Conservation (phyloP, 2,888 invertebrate species). For the Zygaena filipendulae region DNA sequence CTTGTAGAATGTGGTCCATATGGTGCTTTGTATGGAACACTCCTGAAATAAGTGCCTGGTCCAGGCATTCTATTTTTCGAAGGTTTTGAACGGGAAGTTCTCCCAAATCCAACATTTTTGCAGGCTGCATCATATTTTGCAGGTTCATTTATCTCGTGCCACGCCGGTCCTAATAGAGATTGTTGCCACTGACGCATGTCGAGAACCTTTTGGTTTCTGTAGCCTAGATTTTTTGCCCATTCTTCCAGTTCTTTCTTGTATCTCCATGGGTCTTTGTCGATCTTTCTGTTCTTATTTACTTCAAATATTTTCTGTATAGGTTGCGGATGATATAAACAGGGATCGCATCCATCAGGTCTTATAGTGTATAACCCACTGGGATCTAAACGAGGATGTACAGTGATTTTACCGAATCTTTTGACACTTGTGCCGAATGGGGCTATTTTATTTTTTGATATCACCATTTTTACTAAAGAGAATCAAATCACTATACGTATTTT, state of each 20-base stretch:
- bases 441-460: slow-evolving; percentile 7
- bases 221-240: slow-evolving; percentile 49
- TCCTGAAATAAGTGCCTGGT: slow-evolving; percentile 45
- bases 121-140: slow-evolving; percentile 30
- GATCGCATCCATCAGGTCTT: slow-evolving; percentile 35
- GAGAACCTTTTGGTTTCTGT: slow-evolving; percentile 43
- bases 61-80: slow-evolving; percentile 27
- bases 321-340: slow-evolving; percentile 38
- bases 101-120: slow-evolving; percentile 42
- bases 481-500: too few species aligned
- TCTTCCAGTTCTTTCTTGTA: slow-evolving; percentile 47
- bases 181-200: slow-evolving; percentile 27
- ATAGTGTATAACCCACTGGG: slow-evolving; percentile 30
- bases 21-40: slow-evolving; percentile 33
- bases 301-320: slow-evolving; percentile 28
- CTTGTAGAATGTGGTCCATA: slow-evolving; percentile 40
- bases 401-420: slow-evolving; percentile 35
- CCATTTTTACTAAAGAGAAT: too few species aligned
- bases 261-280: slow-evolving; percentile 41
- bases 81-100: slow-evolving; percentile 27
- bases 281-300: slow-evolving; percentile 24
- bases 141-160: slow-evolving; percentile 28
- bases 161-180: slow-evolving; percentile 43
- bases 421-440: slow-evolving; percentile 26
- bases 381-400: slow-evolving; percentile 41